Conservation (phyloP, 1,140 invertebrate species). For the Arctopsyche grandis region DNA sequence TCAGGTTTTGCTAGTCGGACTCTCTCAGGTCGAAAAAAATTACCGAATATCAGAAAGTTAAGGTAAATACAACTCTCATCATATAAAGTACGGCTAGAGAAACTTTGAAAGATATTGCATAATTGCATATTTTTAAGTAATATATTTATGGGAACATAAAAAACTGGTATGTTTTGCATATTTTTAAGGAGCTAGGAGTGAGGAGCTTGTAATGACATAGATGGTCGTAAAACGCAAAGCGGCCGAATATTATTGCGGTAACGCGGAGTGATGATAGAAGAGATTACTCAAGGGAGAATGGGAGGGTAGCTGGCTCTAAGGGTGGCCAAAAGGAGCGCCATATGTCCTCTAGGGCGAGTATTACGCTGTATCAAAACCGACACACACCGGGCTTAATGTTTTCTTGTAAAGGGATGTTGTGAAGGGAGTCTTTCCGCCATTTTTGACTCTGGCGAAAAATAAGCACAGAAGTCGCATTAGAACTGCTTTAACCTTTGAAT, state of each 20-base stretch:
- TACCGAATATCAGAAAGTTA: too few species aligned
- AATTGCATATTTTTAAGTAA: too few species aligned
- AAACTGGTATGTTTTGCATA: too few species aligned
- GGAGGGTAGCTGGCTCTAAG: neutral
- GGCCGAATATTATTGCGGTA: conserved; percentile 33
- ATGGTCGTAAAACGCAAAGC: conserved; percentile 24
- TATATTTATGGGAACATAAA: too few species aligned
- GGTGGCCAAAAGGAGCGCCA: conserved; percentile 2
- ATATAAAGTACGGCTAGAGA: too few species aligned
- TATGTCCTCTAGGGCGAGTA: conserved; percentile 32
- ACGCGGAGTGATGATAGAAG: conserved; percentile 29
- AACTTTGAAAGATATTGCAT: too few species aligned
- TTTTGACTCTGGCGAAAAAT: conserved; percentile 36
- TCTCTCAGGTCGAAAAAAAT: too few species aligned
- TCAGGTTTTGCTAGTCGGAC: too few species aligned
- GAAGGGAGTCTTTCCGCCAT: conserved; percentile 10
- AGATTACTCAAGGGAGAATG: conserved; percentile 25
- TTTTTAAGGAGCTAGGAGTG: too few species aligned
- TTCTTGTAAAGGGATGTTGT: conserved; percentile 23
- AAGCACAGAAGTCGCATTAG: conserved; percentile 44
- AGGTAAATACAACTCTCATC: too few species aligned
- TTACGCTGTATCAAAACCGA: conserved; percentile 26
- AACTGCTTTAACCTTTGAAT: conserved; percentile 36
- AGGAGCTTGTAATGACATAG: neutral
- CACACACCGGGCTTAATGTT: conserved; percentile 40